Conservation (phyloP, 2,113 vertebrate species). For the Tenebrosternarchus preto region DNA sequence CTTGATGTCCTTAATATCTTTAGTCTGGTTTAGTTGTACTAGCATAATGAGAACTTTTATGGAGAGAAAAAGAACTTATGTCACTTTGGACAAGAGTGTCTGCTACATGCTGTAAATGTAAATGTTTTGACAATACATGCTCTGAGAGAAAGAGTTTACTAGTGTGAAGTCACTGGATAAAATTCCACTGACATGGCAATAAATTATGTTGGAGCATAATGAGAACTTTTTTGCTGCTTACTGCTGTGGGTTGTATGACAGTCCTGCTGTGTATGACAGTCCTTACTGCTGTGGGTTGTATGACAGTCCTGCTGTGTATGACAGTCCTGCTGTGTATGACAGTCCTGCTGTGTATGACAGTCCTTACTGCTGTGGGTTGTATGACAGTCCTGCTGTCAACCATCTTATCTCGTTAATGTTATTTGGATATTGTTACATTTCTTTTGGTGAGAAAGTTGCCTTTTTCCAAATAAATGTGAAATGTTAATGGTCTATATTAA, state of each 20-base stretch:
- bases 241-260: neutral
- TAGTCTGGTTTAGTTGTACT: no score
- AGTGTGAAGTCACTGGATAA: neutral
- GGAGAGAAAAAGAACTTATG: no score
- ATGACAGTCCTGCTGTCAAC: neutral
- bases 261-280: neutral
- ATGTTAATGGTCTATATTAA: neutral
- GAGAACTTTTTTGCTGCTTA: neutral
- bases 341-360: neutral
- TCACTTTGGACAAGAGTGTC: no score
- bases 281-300: neutral
- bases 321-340: neutral
- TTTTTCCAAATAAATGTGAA: neutral
- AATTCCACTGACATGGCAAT: no score
- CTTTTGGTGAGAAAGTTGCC: constrained; percentile 1
- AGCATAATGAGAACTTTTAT: no score
- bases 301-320: no score
- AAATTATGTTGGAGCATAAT: neutral
- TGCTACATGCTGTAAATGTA: no score
- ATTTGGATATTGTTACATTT: neutral
- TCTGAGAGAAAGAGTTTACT: neutral
- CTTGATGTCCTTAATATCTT: no score
- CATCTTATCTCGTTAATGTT: neutral
- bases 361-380: neutral
- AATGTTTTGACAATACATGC: neutral